phyloP scores from a whole-genome alignment of 2,113 vertebrate genomes.

The Bothrops jararaca region DNA sequence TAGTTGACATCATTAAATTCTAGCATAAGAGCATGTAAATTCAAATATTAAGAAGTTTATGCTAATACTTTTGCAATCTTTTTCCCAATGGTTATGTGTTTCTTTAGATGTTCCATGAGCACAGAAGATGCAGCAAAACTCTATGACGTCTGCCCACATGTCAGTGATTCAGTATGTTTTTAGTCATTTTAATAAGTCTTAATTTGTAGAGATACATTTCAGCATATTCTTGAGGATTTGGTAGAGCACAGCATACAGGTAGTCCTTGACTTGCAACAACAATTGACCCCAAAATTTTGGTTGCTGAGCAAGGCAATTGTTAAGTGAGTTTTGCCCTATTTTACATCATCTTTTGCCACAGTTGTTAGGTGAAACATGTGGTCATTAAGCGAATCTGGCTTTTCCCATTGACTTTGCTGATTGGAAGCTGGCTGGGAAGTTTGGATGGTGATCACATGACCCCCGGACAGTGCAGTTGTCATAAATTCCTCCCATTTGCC shows the following conservation, averaged over 20 bases:
- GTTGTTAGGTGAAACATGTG: neutral
- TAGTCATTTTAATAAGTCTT: neutral
- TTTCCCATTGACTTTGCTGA: neutral
- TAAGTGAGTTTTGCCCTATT: neutral
- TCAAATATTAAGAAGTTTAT: neutral
- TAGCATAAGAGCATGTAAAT: neutral
- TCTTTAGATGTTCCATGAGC: slow-evolving; percentile 93
- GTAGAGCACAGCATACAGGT: neutral
- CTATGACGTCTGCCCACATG: slow-evolving; percentile 93
- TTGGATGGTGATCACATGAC: neutral
- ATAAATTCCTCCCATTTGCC: neutral
- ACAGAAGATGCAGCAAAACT: slow-evolving; percentile 96
- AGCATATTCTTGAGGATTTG: neutral
- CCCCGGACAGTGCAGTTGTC: neutral
- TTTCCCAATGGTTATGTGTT: neutral
- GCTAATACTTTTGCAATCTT: neutral
- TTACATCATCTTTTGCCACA: neutral
- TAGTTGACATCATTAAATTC: neutral
- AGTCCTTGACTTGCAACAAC: neutral
- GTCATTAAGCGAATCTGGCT: neutral
- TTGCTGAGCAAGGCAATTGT: neutral
- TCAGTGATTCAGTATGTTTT: slow-evolving; percentile 89
- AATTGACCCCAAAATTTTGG: neutral
- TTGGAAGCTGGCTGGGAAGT: neutral
- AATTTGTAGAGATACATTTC: neutral